Conservation (phyloP, 2,888 invertebrate species). For the Folsomia manolachei region DNA sequence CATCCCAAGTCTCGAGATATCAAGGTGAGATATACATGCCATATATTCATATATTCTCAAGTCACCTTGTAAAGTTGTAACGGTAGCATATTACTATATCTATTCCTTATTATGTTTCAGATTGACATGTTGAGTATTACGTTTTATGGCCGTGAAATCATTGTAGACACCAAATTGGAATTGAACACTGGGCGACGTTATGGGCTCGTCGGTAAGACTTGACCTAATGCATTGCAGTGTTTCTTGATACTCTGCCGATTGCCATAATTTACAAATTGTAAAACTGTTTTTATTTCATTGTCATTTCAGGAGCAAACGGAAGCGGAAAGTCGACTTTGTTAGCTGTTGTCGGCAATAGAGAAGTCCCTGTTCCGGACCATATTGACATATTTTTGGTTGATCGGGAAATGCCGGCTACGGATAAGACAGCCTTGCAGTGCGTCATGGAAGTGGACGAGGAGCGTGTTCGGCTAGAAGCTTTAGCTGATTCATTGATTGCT, state of each 20-base stretch:
- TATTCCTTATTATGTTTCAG: too few relatives aligned
- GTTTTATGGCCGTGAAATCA: constrained; percentile 93
- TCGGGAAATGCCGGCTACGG: constrained; percentile 96
- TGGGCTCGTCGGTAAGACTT: constrained; percentile 78
- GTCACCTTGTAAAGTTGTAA: too few relatives aligned
- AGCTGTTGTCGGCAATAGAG: constrained; percentile 82
- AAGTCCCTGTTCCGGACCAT: constrained; percentile 81
- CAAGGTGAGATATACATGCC: too few relatives aligned
- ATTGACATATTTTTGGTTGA: constrained; percentile 97
- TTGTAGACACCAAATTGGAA: constrained; percentile 93
- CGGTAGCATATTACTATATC: too few relatives aligned
- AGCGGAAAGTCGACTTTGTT: constrained; percentile 89
- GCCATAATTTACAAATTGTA: constrained; percentile 1
- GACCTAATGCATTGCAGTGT: too few relatives aligned
- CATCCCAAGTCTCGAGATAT: constrained; percentile 94
- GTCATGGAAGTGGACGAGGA: constrained; percentile 99
- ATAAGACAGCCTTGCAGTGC: constrained; percentile 90
- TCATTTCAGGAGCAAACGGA: constrained; percentile 33
- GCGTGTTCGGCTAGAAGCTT: constrained; percentile 79
- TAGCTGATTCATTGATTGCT: constrained; percentile 84
- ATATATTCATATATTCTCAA: too few relatives aligned
- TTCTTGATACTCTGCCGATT: too few relatives aligned
- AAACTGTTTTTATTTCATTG: neutral
- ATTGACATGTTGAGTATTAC: constrained; percentile 94
- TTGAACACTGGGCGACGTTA: constrained; percentile 96